Percentiles rank a stretch among this genome's conserved stretches.
Conservation (phyloP, 2,888 invertebrate genomes). For the Microctonus brassicae region DNA sequence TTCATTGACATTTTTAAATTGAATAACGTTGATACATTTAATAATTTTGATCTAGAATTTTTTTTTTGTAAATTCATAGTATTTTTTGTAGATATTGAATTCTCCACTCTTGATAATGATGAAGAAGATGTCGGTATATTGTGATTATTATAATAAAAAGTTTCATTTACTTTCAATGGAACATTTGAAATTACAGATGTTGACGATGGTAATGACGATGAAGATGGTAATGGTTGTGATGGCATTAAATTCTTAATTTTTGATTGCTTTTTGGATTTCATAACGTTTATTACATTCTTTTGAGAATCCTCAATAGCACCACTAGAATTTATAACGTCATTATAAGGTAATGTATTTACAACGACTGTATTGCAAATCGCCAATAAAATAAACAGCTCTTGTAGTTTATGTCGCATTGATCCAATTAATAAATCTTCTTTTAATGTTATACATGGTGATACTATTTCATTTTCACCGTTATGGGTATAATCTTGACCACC, state of each 20-base stretch:
- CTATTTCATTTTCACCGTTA: conserved; percentile 77
- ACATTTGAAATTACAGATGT: conserved; percentile 55
- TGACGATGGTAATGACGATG: conserved; percentile 66
- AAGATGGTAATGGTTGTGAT: conserved; percentile 74
- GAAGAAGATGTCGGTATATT: conserved; percentile 41
- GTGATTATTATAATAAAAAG: conserved; percentile 19
- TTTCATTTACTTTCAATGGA: conserved; percentile 12
- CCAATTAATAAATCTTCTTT: conserved; percentile 74
- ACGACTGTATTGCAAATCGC: conserved; percentile 98
- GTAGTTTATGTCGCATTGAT: conserved; percentile 77
- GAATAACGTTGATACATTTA: conserved; percentile 69
- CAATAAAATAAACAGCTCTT: conserved; percentile 91
- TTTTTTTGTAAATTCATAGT: conserved; percentile 42
- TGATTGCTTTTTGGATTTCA: conserved; percentile 77
- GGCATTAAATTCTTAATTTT: conserved; percentile 85
- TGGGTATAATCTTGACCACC: conserved; percentile 92
- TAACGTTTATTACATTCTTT: conserved; percentile 56
- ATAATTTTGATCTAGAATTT: conserved; percentile 62
- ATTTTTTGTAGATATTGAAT: conserved; percentile 47
- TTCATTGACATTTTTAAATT: conserved; percentile 56
- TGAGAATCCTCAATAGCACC: conserved; percentile 73
- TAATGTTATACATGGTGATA: conserved; percentile 71
- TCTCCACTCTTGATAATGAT: conserved; percentile 42
- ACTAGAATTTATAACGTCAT: conserved; percentile 80
- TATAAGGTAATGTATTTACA: conserved; percentile 87